Conservation (phyloP, 2,888 invertebrate genomes). For the Drosophila paranaensis region DNA sequence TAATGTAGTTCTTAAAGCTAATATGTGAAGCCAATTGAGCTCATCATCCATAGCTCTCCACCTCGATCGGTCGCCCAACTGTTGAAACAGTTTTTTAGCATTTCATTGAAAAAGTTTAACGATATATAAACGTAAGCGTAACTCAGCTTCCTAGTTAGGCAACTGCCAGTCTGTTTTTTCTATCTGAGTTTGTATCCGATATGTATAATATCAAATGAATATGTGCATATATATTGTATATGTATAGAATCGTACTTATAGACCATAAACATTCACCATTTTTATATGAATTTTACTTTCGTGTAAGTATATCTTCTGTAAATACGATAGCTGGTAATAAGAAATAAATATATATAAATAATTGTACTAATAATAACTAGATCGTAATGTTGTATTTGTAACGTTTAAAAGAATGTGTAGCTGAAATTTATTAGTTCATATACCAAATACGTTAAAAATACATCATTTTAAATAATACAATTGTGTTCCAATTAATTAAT, state of each 20-base stretch:
- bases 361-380: constrained; percentile 51
- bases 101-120: constrained; percentile 28
- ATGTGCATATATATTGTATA: constrained; percentile 21
- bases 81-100: constrained; percentile 22
- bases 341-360: constrained; percentile 34
- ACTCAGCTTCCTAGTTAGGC: constrained; percentile 50
- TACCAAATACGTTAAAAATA: constrained; percentile 65
- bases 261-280: constrained; percentile 46
- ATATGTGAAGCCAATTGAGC: not conserved
- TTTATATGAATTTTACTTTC: constrained; percentile 67
- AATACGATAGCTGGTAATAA: constrained; percentile 53
- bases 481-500: constrained; percentile 11
- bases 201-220: constrained; percentile 42
- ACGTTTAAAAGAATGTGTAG: constrained; percentile 52
- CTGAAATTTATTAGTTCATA: constrained; percentile 62
- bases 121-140: constrained; percentile 9
- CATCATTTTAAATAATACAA: constrained; percentile 32
- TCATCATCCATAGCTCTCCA: constrained; percentile 6
- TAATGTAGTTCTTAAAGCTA: constrained; percentile 25
- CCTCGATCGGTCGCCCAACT: constrained; percentile 8
- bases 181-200: constrained; percentile 22
- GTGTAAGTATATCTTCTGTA: constrained; percentile 68
- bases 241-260: constrained; percentile 46
- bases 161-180: constrained; percentile 15
- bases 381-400: constrained; percentile 46